These are phyloP conservation scores for Drosophila yooni DNA, from an alignment of 2,888 invertebrate species.

Conservation along the genomic window DNA sequence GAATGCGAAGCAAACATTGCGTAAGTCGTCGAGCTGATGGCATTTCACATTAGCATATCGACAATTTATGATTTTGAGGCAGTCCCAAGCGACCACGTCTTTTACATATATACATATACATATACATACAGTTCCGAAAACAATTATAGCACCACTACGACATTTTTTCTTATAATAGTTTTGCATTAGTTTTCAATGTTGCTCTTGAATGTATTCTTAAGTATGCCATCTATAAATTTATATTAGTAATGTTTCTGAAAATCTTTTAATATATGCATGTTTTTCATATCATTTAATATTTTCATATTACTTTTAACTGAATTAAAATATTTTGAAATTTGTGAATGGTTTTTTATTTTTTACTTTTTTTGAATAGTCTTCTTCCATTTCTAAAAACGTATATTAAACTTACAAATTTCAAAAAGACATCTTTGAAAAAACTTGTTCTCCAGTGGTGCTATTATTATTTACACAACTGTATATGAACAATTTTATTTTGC, in stretches of 20 bases:
- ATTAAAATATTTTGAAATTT: not conserved
- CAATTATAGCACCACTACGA: not conserved
- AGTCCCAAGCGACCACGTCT: constrained; percentile 39
- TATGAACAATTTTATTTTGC: not conserved
- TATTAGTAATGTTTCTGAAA: not conserved
- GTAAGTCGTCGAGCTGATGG: constrained; percentile 47
- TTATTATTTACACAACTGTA: not conserved
- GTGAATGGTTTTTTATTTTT: rapidly evolving
- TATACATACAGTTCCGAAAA: not conserved
- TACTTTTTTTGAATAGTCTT: not conserved
- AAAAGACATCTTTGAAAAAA: not conserved
- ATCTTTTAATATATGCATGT: not conserved
- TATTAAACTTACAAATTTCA: not conserved
- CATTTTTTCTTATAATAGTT: not conserved
- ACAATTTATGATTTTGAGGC: constrained; percentile 50
- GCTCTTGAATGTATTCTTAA: not conserved
- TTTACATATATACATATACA: not conserved
- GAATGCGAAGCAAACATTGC: constrained; percentile 19
- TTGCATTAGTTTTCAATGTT: not conserved
- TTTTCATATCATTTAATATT: too few species aligned
- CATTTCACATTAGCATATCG: constrained; percentile 60
- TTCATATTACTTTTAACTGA: not conserved
- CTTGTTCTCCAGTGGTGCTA: not conserved
- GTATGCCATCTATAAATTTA: not conserved
- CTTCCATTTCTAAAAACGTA: not conserved